Evolutionary conservation across 2,888 invertebrate genomes (phyloP).

Genomic region (Agrotis puta): DNA sequence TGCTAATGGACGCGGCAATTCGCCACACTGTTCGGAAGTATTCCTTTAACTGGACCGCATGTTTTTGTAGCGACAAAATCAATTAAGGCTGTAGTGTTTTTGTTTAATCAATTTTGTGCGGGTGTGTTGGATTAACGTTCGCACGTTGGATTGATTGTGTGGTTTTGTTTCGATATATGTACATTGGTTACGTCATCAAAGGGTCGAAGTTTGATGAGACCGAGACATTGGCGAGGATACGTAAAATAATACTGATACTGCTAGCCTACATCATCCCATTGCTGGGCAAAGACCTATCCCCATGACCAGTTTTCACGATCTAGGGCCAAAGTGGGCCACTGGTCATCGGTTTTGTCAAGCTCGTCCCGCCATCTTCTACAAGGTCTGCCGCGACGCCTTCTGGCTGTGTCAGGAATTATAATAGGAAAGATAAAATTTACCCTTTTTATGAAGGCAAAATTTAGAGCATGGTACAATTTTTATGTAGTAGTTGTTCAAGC

Average conservation of each 20-base stretch:
- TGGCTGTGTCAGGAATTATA: no score
- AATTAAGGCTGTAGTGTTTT: constrained; percentile 48
- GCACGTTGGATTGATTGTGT: constrained; percentile 14
- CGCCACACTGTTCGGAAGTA: neutral
- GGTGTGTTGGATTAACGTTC: constrained; percentile 18
- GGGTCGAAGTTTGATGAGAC: neutral
- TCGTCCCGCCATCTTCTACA: no score
- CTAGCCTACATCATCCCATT: no score
- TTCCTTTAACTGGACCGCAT: constrained; percentile 46
- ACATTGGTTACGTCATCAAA: neutral
- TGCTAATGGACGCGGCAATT: constrained; percentile 61
- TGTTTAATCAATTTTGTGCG: constrained; percentile 43
- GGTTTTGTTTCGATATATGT: constrained; percentile 18
- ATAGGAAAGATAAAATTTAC: no score
- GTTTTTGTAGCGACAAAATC: constrained; percentile 52
- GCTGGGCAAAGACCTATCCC: no score
- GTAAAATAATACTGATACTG: neutral
- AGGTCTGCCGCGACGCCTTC: no score
- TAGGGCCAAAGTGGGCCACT: no score
- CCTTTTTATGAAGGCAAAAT: no score
- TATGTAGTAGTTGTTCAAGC: no score
- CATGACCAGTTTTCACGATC: no score
- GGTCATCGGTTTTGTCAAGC: no score
- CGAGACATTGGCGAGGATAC: neutral
- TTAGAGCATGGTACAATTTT: no score